These are phyloP conservation scores for Andricus curvator DNA, from an alignment of 2,888 invertebrate species.

Conservation along the genomic window DNA sequence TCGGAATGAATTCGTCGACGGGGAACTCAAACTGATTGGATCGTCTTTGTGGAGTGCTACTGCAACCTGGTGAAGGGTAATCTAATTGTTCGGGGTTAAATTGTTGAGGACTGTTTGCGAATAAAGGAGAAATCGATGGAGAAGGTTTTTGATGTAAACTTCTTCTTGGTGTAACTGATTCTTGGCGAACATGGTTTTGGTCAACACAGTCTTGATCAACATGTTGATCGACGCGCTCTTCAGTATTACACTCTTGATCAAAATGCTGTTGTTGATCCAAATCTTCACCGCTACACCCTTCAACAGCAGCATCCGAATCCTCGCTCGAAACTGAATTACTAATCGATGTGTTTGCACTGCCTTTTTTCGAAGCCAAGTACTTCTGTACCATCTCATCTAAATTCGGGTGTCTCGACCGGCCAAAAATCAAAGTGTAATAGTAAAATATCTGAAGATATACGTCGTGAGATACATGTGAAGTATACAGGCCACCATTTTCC, in stretches of 20 bases:
- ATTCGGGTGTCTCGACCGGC: not conserved
- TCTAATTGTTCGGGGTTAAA: not conserved
- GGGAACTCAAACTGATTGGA: not conserved
- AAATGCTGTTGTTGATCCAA: not conserved
- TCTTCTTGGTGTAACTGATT: not conserved
- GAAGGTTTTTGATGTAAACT: not conserved
- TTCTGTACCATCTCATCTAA: not conserved
- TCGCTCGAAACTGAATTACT: not conserved
- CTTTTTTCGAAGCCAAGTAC: not conserved
- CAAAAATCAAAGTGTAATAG: not conserved
- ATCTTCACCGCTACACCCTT: not conserved
- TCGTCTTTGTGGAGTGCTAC: not conserved
- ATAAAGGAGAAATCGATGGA: not conserved
- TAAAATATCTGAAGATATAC: not conserved
- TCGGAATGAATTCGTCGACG: constrained; percentile 7
- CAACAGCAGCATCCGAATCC: not conserved
- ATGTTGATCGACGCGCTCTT: too few species aligned
- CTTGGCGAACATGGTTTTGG: not conserved
- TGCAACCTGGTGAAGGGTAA: not conserved
- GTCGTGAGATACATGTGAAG: not conserved
- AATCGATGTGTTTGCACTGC: not conserved
- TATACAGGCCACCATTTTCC: not conserved
- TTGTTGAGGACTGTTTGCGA: not conserved
- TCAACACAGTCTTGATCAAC: too few species aligned
- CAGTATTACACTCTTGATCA: not conserved